phyloP scores from a whole-genome alignment of 2,113 vertebrate species.

The Climacteris rufus region DNA sequence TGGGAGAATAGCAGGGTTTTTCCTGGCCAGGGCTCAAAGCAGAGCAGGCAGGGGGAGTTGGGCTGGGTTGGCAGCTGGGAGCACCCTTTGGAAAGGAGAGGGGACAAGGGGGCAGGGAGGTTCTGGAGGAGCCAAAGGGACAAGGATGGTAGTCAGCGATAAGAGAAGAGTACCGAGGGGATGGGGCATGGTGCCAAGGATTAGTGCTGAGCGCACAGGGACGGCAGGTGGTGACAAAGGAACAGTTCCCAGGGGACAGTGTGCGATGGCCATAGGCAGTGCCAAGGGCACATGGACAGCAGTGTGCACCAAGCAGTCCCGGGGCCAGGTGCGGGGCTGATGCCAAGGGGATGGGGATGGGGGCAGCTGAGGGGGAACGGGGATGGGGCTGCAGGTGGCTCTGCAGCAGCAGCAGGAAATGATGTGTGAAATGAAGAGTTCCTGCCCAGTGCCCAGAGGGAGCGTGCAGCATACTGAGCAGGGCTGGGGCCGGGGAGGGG shows the following conservation, averaged over 20 bases:
- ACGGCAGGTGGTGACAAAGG: not conserved
- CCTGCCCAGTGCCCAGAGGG: conserved; percentile 62
- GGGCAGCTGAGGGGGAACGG: not conserved
- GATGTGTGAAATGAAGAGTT: conserved; percentile 66
- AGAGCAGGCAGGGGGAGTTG: not conserved
- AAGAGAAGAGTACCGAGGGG: not conserved
- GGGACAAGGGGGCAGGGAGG: too few species aligned
- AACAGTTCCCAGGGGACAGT: not conserved
- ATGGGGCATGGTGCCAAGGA: not conserved
- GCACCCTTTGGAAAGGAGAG: not conserved
- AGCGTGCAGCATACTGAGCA: conserved; percentile 48
- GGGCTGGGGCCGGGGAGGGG: not conserved
- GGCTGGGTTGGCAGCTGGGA: not conserved
- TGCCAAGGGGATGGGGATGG: not conserved
- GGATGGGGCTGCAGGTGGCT: not conserved
- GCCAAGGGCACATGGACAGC: not conserved
- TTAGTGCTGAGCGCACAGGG: not conserved
- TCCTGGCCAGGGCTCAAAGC: not conserved
- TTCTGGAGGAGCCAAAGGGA: not conserved
- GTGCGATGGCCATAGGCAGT: not conserved
- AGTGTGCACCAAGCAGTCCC: not conserved
- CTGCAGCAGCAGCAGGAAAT: conserved; percentile 43
- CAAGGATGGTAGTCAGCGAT: not conserved
- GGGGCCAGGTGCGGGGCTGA: not conserved
- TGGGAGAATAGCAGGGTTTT: not conserved